Evolutionary conservation across 2,113 vertebrate species (phyloP), one percentile per base, ranked within the genome.

Genomic region (Mesoclemmys tuberculata): DNA sequence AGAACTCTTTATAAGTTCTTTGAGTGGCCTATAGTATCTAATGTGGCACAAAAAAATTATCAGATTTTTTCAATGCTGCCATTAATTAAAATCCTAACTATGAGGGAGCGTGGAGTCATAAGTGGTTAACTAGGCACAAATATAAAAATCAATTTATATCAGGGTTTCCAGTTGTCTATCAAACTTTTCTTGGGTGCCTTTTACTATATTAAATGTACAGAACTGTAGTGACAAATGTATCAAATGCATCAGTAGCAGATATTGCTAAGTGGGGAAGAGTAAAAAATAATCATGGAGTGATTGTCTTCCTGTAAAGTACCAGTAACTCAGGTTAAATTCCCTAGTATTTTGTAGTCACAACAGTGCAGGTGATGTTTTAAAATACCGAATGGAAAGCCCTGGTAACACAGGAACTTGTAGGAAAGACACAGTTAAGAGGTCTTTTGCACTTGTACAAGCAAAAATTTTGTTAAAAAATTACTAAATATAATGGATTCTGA

Each of bases 301-400:
- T 64, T 81, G 82, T 90, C 94, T 80, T 83, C 56, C 78, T 86
- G 89, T 80, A 71, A 90, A 93, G 90, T 29, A 55, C 5, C 38
- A 80, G 81, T 81, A 90, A 92, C 64, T 85, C 82, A 79, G 81
- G 68, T 84, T 75, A 90, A 92, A 68, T 79, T 82, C 51, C 61
- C 38, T 35, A 71, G 81, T 89, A 84, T 49, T 19, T 74, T 78
- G 93, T 71, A 90, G 51, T 75, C 64, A 35, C 87, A 93, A 85
- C 80, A 92, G 88, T 81, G 71, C 91, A 87, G 84, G 64, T 87
- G 56, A 64, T 74, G 75, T 87, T 88, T 87, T 35, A 82, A 80
- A 68, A 86, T 94, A 52, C 82, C 2, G 5, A 87, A 58, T 18
- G 79, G 64, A 92, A 54, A 89, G 64, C 81, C 91, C 80, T 56